These are phyloP conservation scores for Plebejus melissa DNA, from an alignment of 2,888 invertebrate species.

Conservation along the genomic window DNA sequence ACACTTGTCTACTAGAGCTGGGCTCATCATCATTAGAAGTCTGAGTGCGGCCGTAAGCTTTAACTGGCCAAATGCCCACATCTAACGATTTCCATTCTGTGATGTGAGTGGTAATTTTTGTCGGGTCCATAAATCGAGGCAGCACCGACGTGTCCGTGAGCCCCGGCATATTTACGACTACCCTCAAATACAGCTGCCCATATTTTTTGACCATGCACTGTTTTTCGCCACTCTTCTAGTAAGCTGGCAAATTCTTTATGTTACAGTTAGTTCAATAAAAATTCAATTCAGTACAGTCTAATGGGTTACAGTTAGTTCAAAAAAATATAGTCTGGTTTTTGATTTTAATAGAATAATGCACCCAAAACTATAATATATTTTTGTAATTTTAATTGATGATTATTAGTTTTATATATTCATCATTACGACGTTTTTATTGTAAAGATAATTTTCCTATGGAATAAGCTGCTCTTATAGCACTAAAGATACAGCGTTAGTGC, in stretches of 20 bases:
- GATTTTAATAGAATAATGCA: background rate
- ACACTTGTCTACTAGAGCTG: too few relatives aligned
- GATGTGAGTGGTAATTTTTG: background rate
- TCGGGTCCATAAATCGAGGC: conserved; percentile 2
- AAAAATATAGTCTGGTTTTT: background rate
- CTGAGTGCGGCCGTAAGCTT: too few relatives aligned
- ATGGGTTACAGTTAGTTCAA: background rate
- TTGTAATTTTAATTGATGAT: too few relatives aligned
- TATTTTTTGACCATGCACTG: background rate
- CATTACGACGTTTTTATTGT: too few relatives aligned
- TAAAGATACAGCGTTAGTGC: background rate
- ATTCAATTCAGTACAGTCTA: too few relatives aligned
- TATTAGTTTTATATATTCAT: too few relatives aligned
- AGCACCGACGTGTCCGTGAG: background rate
- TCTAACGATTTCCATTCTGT: background rate
- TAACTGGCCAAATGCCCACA: background rate
- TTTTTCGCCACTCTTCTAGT: background rate
- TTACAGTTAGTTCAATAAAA: background rate
- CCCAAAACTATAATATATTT: too few relatives aligned
- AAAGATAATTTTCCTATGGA: background rate
- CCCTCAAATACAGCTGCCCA: background rate
- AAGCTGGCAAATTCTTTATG: background rate
- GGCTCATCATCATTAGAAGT: too few relatives aligned
- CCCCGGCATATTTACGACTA: background rate
- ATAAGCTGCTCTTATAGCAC: background rate